phyloP scores from a whole-genome alignment of 2,888 invertebrate species.

The Melinaea menophilus region DNA sequence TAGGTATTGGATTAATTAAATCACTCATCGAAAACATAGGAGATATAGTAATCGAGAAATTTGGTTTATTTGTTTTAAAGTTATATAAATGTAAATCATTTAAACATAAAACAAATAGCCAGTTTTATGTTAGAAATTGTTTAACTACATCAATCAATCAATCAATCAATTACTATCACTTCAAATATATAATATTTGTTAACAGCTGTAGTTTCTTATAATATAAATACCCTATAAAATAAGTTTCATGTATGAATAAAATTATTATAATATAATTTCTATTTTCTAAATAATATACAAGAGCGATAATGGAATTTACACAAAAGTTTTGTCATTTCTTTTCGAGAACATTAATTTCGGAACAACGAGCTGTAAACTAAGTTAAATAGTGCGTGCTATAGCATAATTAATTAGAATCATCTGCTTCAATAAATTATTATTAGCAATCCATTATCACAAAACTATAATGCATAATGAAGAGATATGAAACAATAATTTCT shows the following conservation, averaged over 20 bases:
- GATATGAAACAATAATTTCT: background rate
- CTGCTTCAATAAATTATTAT: background rate
- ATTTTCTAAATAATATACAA: too few relatives aligned
- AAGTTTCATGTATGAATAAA: too few relatives aligned
- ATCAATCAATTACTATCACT: too few relatives aligned
- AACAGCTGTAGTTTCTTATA: too few relatives aligned
- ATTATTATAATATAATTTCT: too few relatives aligned
- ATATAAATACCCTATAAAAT: too few relatives aligned
- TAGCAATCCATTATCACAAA: background rate
- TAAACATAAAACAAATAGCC: background rate
- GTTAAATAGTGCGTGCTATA: slow-evolving; percentile 2
- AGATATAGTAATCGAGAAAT: background rate
- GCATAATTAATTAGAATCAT: background rate
- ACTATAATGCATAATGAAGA: background rate
- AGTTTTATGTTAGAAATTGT: too few relatives aligned
- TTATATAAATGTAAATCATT: too few relatives aligned
- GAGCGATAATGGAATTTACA: too few relatives aligned
- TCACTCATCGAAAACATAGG: background rate
- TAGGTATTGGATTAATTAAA: background rate
- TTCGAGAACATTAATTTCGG: background rate
- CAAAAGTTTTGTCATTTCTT: background rate
- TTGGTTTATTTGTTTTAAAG: too few relatives aligned
- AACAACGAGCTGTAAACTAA: background rate
- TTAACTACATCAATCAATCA: too few relatives aligned
- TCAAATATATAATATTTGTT: too few relatives aligned